Evolutionary conservation across 2,797 vertebrate genomes (phyloP), one percentile per base, ranked within the genome.

Genomic region (Limnodromus scolopaceus): DNA sequence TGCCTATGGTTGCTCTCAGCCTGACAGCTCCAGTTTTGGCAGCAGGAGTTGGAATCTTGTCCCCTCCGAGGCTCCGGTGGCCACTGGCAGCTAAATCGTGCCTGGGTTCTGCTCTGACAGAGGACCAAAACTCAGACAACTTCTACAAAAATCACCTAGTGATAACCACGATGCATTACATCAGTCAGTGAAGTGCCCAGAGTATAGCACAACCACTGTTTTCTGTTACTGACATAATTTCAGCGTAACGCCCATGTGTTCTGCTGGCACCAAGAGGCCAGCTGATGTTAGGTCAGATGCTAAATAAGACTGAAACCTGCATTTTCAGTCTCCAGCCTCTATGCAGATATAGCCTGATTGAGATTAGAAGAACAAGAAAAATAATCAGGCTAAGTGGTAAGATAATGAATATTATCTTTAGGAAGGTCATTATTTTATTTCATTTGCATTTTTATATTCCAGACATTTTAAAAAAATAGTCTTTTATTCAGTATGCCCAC

Each of bases 241-340:
- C 82, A 71, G 15, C 0, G 0, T 49, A 43, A 51, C 36, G 17
- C 43, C 23, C 0, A 0, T 19, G 20, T 22, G 15, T 66, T 66
- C 66, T 76, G 58, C 30, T 69, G 48, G 45, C 3, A 4, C 39
- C 49, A 66, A 68, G 71, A 77, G 22, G 55, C 84, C 55, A 39
- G 60, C 16, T 51, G 16, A 11, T 60, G 17, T 63, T 58, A 54
- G 64, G 20, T 43, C 69, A 79, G 55, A 28, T 32, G 32, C n/a
- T 74, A 38, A 36, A 18, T 36, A 28, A 46, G 28, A 78, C 16
- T 23, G 8, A 65, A 87, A 81, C 16, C 46, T 82, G 3, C 13
- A 28, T 70, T 82, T 94, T 84, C 43, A 48, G 10, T 48, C n/a
- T 74, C 36, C 46, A 68, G 28, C 28, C 32, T 64, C 38, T 55